These are phyloP conservation scores for Morelia viridis DNA, from an alignment of 2,797 vertebrate species.

Conservation along the genomic window DNA sequence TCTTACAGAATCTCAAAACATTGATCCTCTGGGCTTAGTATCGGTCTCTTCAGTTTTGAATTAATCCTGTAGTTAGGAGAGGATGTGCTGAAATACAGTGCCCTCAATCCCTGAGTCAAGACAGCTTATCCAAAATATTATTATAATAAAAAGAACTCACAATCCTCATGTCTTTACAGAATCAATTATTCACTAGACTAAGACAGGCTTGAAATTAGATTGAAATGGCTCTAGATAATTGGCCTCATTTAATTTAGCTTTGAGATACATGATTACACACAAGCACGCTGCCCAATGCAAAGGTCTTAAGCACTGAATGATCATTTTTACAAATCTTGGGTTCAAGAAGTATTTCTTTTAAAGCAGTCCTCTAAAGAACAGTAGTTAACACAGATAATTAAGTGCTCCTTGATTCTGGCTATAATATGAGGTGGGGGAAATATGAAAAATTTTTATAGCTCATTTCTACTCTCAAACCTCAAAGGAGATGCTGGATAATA, in stretches of 20 bases:
- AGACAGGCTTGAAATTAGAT: not conserved
- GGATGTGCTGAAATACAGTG: not conserved
- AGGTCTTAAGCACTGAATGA: not conserved
- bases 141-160: not conserved
- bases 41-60: not conserved
- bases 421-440: not conserved
- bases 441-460: not conserved
- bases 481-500: not conserved
- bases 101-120: not conserved
- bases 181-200: not conserved
- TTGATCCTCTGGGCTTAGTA: not conserved
- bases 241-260: not conserved
- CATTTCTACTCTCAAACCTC: not conserved
- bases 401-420: not conserved
- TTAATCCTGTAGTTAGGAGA: not conserved
- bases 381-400: not conserved
- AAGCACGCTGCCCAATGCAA: not conserved
- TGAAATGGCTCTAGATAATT: not conserved
- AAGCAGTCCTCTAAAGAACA: not conserved
- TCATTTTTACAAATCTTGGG: not conserved
- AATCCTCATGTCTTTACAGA: no score
- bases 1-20: not conserved
- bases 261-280: not conserved
- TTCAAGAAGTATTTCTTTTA: not conserved
- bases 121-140: not conserved